Base-by-base conservation (phyloP, 2,113 vertebrate species). In the Hydropotes inermis region DNA sequence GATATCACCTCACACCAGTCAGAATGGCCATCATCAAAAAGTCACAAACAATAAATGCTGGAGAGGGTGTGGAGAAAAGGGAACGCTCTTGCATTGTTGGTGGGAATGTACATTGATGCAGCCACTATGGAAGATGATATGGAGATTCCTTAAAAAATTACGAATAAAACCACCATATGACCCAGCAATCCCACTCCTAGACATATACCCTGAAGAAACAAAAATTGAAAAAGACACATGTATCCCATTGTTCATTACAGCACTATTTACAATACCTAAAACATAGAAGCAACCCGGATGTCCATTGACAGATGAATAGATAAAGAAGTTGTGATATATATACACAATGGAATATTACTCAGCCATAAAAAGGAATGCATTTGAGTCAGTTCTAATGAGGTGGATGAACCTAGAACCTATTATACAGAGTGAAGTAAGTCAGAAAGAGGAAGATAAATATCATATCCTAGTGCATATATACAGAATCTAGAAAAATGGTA, bases 401-500 rank as follows among this genome's bases (percentile, higher is more conserved):
- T 36, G 17, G 19, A 70, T 70, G 64, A 70, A 70, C n/a, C n/a
- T 23, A 23, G 64, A 70, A n/a, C 64, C 64, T 70, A 10, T 67
- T 67, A 67, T 70, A 21, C 64, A 70, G 64, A 70, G 64, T 70
- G 64, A 70, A 70, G 64, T 70, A 36, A 70, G 17, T 36, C 17
- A 70, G 64, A 70, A 70, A 70, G 64, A 70, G 64, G 64, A 70
- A 70, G 64, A 70, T 21, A 36, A 70, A 36, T 70, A 36, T 36
- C 4, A 0, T 70, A 12, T 70, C 36, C n/a, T 70, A 70, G 36
- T 0, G 2, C 64, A 70, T 23, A 70, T 36, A 70, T 70, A 21
- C n/a, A 36, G 64, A 70, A 70, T 70, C 4, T 70, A 36, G n/a
- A 36, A 70, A 70, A 21, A 11, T 36, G 64, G n/a, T 70, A 70